Evolutionary conservation across 37 sponge, comb jelly and placozoan species (phyloP), one percentile per base, ranked within the genome.

Genomic region (Beroe ovata): DNA sequence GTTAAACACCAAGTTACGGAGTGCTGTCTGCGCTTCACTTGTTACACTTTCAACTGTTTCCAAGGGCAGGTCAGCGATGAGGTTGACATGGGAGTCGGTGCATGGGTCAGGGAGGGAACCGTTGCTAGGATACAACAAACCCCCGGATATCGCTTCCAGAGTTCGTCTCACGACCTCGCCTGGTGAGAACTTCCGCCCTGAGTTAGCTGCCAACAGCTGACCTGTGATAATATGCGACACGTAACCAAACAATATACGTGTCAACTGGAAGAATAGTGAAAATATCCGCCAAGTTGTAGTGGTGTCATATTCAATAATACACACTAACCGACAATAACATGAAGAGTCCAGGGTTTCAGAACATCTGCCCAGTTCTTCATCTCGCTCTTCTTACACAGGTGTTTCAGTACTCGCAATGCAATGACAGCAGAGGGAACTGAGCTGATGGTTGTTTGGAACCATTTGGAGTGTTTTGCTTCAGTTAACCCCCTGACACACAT

Each of bases 261-360:
- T n/a, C n/a, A n/a, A n/a, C n/a, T n/a, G n/a, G n/a, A n/a, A n/a
- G n/a, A n/a, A n/a, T n/a, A n/a, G n/a, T n/a, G n/a, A n/a, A n/a
- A n/a, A n/a, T n/a, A n/a, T n/a, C n/a, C n/a, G n/a, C n/a, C n/a
- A n/a, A n/a, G n/a, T n/a, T n/a, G n/a, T n/a, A n/a, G n/a, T n/a
- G n/a, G n/a, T n/a, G n/a, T n/a, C n/a, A n/a, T n/a, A n/a, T n/a
- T n/a, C n/a, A n/a, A n/a, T n/a, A n/a, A n/a, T n/a, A n/a, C n/a
- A n/a, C n/a, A n/a, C n/a, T n/a, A n/a, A 77, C 84, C 84, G 41
- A 77, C 47, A 11, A 77, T 1, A 40, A 77, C 84, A 23, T 77
- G 38, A 22, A 77, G 47, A 26, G 38, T 42, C 84, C 84, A 42
- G 22, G 42, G 42, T 21, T 19, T 20, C 8, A 40, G 1, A 6